Percentiles rank a stretch among this genome's conserved stretches.
Conservation (phyloP, 1,140 invertebrate genomes). For the Drosophila bifasciata region DNA sequence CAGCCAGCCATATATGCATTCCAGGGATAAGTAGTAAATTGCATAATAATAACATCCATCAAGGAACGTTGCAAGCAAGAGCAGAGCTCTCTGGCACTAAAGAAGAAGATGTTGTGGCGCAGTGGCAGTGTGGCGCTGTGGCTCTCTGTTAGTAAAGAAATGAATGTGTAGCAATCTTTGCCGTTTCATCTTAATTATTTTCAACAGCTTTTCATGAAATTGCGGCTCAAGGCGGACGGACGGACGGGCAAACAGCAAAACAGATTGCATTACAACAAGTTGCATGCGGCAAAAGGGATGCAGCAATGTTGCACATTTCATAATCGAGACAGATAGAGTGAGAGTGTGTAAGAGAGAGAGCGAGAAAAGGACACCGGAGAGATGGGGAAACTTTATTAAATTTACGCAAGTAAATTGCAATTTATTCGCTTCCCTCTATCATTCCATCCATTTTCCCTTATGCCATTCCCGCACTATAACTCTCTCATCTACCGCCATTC, state of each 20-base stretch:
- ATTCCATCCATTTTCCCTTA: background rate
- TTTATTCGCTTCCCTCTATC: slow-evolving; percentile 58
- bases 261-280: slow-evolving; percentile 70
- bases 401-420: slow-evolving; percentile 78
- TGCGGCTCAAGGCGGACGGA: slow-evolving; percentile 39
- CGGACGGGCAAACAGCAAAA: slow-evolving; percentile 43
- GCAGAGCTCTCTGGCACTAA: background rate
- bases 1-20: background rate
- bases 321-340: background rate
- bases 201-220: slow-evolving; percentile 69
- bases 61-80: slow-evolving; percentile 9
- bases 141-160: slow-evolving; percentile 22
- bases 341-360: too few relatives aligned
- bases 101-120: background rate
- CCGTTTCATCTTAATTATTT: slow-evolving; percentile 74
- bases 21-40: slow-evolving; percentile 31
- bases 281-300: slow-evolving; percentile 16
- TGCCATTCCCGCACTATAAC: too few relatives aligned
- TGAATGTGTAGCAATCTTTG: slow-evolving; percentile 42
- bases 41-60: slow-evolving; percentile 45
- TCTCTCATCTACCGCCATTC: background rate
- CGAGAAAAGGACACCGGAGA: slow-evolving; percentile 3
- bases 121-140: slow-evolving; percentile 1
- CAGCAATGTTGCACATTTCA: background rate
- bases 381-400: slow-evolving; percentile 69